Conservation (phyloP, 2,797 vertebrate species). For the Microctenopoma stevenorrisi region DNA sequence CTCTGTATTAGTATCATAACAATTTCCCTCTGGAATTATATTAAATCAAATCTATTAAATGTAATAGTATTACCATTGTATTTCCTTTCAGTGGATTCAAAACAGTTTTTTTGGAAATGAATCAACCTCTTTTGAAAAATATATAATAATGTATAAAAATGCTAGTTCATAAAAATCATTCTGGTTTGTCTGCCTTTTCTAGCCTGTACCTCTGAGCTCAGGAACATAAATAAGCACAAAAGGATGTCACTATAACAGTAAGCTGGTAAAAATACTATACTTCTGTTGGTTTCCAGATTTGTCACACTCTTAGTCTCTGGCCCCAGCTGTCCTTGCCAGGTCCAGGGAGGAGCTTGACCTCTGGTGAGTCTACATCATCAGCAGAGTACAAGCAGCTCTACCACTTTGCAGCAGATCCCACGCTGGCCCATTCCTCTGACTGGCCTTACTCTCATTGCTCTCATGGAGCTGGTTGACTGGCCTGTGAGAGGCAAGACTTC, state of each 20-base stretch:
- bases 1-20: no score
- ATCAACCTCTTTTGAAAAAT: no score
- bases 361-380: constrained; percentile 56
- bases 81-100: no score
- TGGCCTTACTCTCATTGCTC: constrained; percentile 29
- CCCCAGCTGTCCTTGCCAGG: constrained; percentile 34
- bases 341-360: constrained; percentile 36
- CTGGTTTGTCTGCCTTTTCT: neutral
- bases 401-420: constrained; percentile 52
- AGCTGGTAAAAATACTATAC: constrained; percentile 2
- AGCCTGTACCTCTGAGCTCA: neutral
- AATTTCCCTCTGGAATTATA: no score
- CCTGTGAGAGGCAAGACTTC: constrained; percentile 43
- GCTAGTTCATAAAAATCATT: neutral
- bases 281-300: constrained; percentile 36
- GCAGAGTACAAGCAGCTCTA: constrained; percentile 31
- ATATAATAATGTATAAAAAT: neutral
- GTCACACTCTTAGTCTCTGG: constrained; percentile 29
- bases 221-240: constrained; percentile 2
- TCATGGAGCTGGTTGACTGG: constrained; percentile 41
- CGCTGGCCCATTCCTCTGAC: constrained; percentile 44
- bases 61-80: no score
- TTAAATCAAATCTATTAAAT: no score
- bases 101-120: no score
- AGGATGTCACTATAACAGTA: neutral